A percentile compares a stretch with the other conserved stretches of the same genome.
phyloP scores from a whole-genome alignment of 2,797 vertebrate species.

The Sebastes iracundus region DNA sequence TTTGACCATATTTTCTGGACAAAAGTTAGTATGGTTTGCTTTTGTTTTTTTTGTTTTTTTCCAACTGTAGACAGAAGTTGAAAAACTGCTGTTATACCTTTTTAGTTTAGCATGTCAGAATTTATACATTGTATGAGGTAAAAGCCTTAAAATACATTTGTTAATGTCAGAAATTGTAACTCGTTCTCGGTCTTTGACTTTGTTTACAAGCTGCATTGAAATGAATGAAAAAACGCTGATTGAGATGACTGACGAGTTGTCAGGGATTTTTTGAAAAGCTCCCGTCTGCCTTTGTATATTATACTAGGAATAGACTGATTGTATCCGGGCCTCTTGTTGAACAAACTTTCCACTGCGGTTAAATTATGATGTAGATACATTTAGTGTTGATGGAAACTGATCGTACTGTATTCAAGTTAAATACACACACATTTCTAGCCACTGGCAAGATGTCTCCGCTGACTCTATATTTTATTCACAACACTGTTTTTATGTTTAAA shows the following conservation, averaged over 20 bases:
- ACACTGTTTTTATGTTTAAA: slow-evolving; percentile 23
- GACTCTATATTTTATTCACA: slow-evolving; percentile 5
- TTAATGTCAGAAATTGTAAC: slow-evolving; percentile 81
- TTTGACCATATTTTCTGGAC: slow-evolving; percentile 88
- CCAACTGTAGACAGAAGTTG: slow-evolving; percentile 82
- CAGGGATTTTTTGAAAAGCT: slow-evolving; percentile 26
- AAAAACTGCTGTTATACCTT: slow-evolving; percentile 82
- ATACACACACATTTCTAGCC: slow-evolving; percentile 29
- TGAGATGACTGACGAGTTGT: slow-evolving; percentile 19
- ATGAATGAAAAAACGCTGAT: slow-evolving; percentile 41
- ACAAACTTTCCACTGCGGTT: slow-evolving; percentile 24
- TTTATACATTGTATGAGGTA: slow-evolving; percentile 94
- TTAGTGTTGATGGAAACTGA: not conserved
- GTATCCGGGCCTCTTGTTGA: slow-evolving; percentile 33
- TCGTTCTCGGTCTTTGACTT: slow-evolving; percentile 62
- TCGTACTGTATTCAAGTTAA: slow-evolving; percentile 30
- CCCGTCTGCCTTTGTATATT: slow-evolving; percentile 46
- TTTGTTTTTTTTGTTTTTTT: slow-evolving; percentile 81
- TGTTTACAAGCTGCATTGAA: slow-evolving; percentile 62
- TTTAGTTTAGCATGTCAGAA: slow-evolving; percentile 95
- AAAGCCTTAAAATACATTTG: slow-evolving; percentile 86
- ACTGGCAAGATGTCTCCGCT: not conserved
- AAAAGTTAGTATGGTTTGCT: slow-evolving; percentile 72
- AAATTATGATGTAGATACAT: slow-evolving; percentile 18
- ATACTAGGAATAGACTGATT: slow-evolving; percentile 30